A percentile compares a stretch with the other conserved stretches of the same genome.
Evolutionary conservation across 2,888 invertebrate species (phyloP).

Genomic region (Cryptocheilus praepositus): DNA sequence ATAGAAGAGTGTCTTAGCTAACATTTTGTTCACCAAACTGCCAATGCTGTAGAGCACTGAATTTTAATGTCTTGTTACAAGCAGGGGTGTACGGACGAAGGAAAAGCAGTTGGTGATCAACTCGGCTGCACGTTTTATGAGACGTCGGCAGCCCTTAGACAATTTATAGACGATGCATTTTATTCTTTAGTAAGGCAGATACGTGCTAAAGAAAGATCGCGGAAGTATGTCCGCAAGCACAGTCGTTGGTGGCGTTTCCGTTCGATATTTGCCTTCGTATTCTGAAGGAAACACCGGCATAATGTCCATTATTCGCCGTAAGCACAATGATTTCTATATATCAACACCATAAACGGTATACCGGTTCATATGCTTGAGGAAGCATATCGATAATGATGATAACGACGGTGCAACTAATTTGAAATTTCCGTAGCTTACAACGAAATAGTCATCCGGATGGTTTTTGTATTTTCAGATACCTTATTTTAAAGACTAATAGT

Average conservation of each 20-base stretch:
- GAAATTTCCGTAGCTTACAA: constrained; percentile 40
- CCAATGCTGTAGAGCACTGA: not conserved
- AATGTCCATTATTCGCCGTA: constrained; percentile 74
- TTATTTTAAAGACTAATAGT: constrained; percentile 35
- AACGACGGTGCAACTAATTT: constrained; percentile 20
- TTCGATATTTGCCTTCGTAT: constrained; percentile 89
- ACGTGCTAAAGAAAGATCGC: constrained; percentile 82
- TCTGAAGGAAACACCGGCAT: constrained; percentile 79
- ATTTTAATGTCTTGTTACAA: not conserved
- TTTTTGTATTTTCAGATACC: constrained; percentile 44
- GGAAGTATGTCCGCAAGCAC: constrained; percentile 78
- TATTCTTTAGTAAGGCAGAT: constrained; percentile 93
- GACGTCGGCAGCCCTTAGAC: constrained; percentile 91
- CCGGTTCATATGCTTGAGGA: constrained; percentile 28
- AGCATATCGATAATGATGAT: constrained; percentile 16
- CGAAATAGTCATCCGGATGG: constrained; percentile 41
- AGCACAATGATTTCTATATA: constrained; percentile 41
- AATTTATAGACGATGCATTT: constrained; percentile 93
- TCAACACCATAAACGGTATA: constrained; percentile 17
- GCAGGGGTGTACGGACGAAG: constrained; percentile 88
- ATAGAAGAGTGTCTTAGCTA: not conserved
- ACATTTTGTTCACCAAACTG: not conserved
- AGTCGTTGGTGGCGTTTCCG: constrained; percentile 89
- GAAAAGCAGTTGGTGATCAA: constrained; percentile 87
- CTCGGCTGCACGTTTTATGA: constrained; percentile 94